These are phyloP conservation scores for Oenanthe oenanthe DNA, from an alignment of 2,113 vertebrate genomes.

Conservation along the genomic window DNA sequence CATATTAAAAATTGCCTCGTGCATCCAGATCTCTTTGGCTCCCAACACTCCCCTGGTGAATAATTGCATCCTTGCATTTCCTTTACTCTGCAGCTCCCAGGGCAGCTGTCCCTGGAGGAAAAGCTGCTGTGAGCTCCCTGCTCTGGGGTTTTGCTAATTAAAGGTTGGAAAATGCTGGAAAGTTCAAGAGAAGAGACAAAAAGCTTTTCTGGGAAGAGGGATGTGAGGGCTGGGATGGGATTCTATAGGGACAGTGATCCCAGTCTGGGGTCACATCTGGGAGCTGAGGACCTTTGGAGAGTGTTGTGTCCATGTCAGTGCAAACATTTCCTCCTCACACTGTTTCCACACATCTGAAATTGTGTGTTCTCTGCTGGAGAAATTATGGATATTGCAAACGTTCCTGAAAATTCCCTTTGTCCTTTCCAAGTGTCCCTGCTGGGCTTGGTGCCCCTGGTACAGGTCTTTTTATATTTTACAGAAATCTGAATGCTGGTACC, in stretches of 20 bases:
- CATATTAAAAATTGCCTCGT: background rate
- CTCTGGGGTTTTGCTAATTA: background rate
- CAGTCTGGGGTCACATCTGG: accelerated
- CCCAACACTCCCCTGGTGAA: background rate
- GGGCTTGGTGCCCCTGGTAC: background rate
- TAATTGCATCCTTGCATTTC: background rate
- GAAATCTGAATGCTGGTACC: background rate
- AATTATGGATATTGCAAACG: background rate
- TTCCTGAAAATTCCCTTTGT: background rate
- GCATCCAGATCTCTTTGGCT: background rate
- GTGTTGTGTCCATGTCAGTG: background rate
- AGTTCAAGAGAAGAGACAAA: background rate
- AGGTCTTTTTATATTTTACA: background rate
- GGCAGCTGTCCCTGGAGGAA: background rate
- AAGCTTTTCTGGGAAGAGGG: background rate
- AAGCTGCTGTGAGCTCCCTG: background rate
- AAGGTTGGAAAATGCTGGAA: background rate
- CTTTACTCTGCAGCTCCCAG: background rate
- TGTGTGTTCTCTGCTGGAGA: background rate
- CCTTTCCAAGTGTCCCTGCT: background rate
- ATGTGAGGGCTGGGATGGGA: background rate
- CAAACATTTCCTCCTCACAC: accelerated
- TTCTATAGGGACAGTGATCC: background rate
- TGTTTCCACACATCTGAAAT: accelerated
- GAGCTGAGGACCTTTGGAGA: background rate